Conservation (phyloP, 1,140 invertebrate genomes). For the Camponotus pennsylvanicus region DNA sequence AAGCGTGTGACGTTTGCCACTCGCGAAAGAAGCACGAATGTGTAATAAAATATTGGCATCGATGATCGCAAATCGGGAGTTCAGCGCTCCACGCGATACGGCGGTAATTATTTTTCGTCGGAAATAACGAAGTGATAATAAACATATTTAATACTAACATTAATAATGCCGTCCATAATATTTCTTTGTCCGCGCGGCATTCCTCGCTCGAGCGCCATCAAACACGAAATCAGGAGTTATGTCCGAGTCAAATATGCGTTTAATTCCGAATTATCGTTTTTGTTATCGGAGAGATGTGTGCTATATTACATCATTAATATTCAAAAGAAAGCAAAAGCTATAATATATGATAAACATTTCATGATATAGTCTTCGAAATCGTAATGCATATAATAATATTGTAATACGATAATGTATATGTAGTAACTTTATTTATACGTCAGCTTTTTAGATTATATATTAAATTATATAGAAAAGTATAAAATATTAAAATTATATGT, state of each 20-base stretch:
- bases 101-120: slow-evolving; percentile 56
- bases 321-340: not conserved
- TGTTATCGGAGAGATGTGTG: slow-evolving; percentile 1
- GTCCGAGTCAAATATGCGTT: slow-evolving; percentile 52
- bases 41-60: slow-evolving; percentile 37
- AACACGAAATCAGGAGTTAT: slow-evolving; percentile 46
- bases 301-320: slow-evolving; percentile 25
- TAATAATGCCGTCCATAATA: slow-evolving; percentile 45
- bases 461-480: no score
- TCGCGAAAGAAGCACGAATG: slow-evolving; percentile 51
- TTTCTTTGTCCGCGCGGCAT: slow-evolving; percentile 49
- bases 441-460: not conserved
- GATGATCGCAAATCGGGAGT: slow-evolving; percentile 16
- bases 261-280: slow-evolving; percentile 45
- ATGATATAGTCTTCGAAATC: not conserved
- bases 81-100: not conserved
- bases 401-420: not conserved
- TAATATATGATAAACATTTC: not conserved
- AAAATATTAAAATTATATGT: not conserved
- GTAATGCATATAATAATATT: not conserved
- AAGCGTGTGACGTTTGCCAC: slow-evolving; percentile 2
- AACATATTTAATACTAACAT: slow-evolving; percentile 61
- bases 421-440: not conserved
- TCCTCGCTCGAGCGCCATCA: slow-evolving; percentile 38
- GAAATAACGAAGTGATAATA: slow-evolving; percentile 61